Evolutionary conservation across 2,888 invertebrate species (phyloP).

Genomic region (Noctuana brunneofusca): DNA sequence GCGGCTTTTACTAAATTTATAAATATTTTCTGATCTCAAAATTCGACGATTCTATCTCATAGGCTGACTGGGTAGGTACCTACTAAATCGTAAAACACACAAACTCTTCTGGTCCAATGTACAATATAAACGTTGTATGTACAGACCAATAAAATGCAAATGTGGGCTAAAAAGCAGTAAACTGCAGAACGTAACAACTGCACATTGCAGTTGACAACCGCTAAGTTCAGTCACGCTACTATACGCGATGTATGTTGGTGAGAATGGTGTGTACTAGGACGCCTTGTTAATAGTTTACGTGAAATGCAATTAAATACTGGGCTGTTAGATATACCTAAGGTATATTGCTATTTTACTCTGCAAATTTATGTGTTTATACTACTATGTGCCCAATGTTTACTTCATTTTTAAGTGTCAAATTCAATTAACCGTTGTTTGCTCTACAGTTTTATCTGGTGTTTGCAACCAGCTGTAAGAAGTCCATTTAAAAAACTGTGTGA

Average conservation of each 20-base stretch:
- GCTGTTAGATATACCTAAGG: neutral
- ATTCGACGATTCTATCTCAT: neutral
- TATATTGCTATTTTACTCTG: too few species aligned
- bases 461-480: too few species aligned
- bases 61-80: too few species aligned
- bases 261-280: constrained; percentile 4
- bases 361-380: too few species aligned
- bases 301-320: neutral
- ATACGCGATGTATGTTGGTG: neutral
- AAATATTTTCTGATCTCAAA: neutral
- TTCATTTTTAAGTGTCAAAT: too few species aligned
- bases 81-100: neutral
- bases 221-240: neutral
- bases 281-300: constrained; percentile 23
- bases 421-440: too few species aligned
- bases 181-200: constrained; percentile 24
- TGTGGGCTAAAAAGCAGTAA: constrained; percentile 29
- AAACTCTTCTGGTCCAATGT: neutral
- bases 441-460: too few species aligned
- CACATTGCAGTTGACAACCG: constrained; percentile 24
- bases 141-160: constrained; percentile 26
- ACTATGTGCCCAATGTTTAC: too few species aligned
- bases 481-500: too few species aligned
- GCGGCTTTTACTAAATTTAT: too few species aligned
- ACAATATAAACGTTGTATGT: constrained; percentile 6